A percentile compares a stretch with the other conserved stretches of the same genome.
phyloP scores from a whole-genome alignment of 2,888 invertebrate genomes.

The Tetranychus truncatus region DNA sequence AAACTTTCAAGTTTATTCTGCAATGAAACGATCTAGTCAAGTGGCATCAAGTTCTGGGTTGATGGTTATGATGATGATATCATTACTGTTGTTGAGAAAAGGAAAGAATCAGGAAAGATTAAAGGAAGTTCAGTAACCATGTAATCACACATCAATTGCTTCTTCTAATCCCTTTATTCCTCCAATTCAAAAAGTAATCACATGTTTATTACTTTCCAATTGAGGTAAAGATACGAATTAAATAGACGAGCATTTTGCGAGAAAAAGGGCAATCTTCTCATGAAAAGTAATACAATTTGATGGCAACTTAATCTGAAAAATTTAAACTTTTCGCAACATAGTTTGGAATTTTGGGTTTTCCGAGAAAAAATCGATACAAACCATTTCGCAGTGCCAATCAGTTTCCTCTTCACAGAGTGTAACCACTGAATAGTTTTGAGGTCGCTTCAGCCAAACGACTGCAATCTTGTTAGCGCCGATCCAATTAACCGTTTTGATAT shows the following conservation, averaged over 20 bases:
- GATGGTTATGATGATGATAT: too few species aligned
- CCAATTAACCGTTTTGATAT: conserved; percentile 56
- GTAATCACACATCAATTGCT: too few species aligned
- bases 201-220: too few species aligned
- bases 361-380: neutral
- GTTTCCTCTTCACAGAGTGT: conserved; percentile 57
- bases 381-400: conserved; percentile 18
- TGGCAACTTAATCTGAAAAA: neutral
- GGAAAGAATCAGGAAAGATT: neutral
- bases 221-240: too few species aligned
- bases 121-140: neutral
- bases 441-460: conserved; percentile 78
- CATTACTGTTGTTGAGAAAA: conserved; percentile 17
- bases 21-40: too few species aligned
- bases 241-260: too few species aligned
- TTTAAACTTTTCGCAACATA: neutral
- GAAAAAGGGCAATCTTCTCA: too few species aligned
- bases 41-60: too few species aligned
- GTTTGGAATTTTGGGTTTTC: neutral
- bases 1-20: too few species aligned
- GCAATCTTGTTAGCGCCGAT: conserved; percentile 64
- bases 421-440: conserved; percentile 72
- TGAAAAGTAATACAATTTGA: neutral
- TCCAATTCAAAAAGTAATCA: too few species aligned
- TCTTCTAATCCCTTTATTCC: neutral